Conservation (phyloP, 2,888 invertebrate genomes). For the Hofmannophila pseudospretella region DNA sequence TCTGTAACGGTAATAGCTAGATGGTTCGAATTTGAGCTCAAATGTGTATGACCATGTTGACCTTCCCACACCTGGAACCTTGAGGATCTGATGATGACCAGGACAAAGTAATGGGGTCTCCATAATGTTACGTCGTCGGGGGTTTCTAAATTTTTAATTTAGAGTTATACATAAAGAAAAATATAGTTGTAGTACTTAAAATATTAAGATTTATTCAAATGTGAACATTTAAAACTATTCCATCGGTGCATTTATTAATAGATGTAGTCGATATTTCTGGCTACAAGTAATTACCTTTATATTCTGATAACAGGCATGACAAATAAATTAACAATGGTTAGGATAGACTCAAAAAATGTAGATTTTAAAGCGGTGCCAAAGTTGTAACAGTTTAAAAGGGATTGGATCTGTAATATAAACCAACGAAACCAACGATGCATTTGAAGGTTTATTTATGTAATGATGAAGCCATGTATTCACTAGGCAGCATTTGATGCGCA, state of each 20-base stretch:
- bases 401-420: constrained; percentile 3
- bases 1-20: too few species aligned
- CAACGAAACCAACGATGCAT: constrained; percentile 15
- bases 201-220: constrained; percentile 1
- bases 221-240: constrained; percentile 19
- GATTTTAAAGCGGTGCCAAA: constrained; percentile 62
- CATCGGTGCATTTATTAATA: constrained; percentile 47
- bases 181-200: neutral
- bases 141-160: too few species aligned
- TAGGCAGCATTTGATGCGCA: too few species aligned
- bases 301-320: constrained; percentile 7
- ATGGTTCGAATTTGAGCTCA: too few species aligned
- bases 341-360: constrained; percentile 23
- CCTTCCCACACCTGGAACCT: too few species aligned
- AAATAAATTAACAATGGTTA: constrained; percentile 22
- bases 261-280: constrained; percentile 11
- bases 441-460: constrained; percentile 7
- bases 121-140: too few species aligned
- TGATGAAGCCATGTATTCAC: too few species aligned
- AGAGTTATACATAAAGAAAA: neutral
- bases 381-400: constrained; percentile 22
- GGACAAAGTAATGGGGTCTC: too few species aligned
- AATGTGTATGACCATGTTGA: too few species aligned
- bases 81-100: too few species aligned
- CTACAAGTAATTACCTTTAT: constrained; percentile 13